Evolutionary conservation across 1,140 invertebrate genomes (phyloP).

Genomic region (Pseudomyrmex pallidus): DNA sequence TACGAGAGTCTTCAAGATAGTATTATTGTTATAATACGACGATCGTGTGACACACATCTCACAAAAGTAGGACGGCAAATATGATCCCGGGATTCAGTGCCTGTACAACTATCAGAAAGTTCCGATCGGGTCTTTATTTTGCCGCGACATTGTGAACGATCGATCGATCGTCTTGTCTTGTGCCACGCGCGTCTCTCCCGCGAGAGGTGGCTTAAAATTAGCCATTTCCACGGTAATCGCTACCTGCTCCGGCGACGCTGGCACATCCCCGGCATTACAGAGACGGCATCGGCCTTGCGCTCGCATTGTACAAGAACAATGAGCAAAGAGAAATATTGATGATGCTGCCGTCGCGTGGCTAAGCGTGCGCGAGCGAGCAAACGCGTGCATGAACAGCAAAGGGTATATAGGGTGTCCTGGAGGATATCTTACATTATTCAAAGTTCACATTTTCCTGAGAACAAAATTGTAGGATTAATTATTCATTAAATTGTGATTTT

Average conservation of each 20-base stretch:
- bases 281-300: conserved; percentile 67
- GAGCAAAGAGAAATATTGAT: conserved; percentile 85
- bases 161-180: conserved; percentile 54
- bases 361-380: conserved; percentile 72
- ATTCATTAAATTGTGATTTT: not conserved
- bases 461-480: not conserved
- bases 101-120: not conserved
- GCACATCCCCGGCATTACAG: conserved; percentile 71
- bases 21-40: too few relatives aligned
- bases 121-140: conserved; percentile 45
- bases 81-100: not conserved
- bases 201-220: conserved; percentile 68
- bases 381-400: conserved; percentile 39
- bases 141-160: conserved; percentile 12
- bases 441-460: conserved; percentile 11
- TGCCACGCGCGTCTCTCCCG: conserved; percentile 46
- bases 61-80: not conserved
- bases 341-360: conserved; percentile 76
- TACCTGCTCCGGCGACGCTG: conserved; percentile 64
- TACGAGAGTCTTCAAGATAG: too few relatives aligned
- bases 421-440: conserved; percentile 50
- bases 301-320: conserved; percentile 83
- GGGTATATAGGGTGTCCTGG: conserved; percentile 44
- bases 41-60: too few relatives aligned
- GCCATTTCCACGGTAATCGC: conserved; percentile 71